Evolutionary conservation across 35 echinoderm and acorn worm species (phyloP).

Genomic region (Eucidaris tribuloides): DNA sequence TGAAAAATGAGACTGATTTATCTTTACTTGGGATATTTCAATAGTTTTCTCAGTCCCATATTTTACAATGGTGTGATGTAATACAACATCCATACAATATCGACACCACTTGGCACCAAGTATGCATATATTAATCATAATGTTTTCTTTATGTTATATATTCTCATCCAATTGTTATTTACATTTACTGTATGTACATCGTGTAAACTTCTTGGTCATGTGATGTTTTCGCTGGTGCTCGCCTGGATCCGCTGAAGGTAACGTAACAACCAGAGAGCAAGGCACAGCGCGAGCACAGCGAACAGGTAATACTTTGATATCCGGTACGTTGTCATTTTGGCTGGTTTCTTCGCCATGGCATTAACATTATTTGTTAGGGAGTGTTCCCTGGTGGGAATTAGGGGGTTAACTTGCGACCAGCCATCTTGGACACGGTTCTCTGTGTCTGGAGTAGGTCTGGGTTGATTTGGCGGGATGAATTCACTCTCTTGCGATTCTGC

Average conservation of each 20-base stretch:
- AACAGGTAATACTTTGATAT: background rate
- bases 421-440: background rate
- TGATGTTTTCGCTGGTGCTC: background rate
- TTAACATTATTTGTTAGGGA: background rate
- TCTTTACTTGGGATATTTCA: no score
- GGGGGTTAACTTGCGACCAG: background rate
- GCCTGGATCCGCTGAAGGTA: background rate
- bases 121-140: no score
- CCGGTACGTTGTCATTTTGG: background rate
- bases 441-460: background rate
- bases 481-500: background rate
- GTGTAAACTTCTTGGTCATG: no score
- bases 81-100: no score
- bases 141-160: no score
- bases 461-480: background rate
- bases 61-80: no score
- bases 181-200: no score
- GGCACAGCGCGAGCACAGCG: background rate
- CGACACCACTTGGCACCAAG: no score
- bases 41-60: no score
- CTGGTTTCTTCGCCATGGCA: slow-evolving; percentile 1
- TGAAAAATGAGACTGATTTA: no score
- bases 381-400: background rate
- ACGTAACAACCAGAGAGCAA: background rate
- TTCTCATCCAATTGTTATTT: no score